Base-by-base conservation (phyloP, 1,140 invertebrate species). In the Eueides isabella region DNA sequence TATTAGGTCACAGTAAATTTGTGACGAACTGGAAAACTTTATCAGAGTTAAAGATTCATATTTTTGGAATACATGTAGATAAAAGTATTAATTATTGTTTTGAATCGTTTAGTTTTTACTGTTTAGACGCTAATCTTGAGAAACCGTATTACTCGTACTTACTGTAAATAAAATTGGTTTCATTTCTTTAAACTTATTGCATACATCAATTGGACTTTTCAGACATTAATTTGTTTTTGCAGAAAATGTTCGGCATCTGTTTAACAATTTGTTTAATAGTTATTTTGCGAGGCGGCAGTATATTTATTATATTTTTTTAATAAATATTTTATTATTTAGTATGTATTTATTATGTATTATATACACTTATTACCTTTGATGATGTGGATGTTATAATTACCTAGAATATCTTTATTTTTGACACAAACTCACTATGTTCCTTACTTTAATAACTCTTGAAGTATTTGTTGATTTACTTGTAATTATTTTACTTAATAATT, bases 31-130 rank as follows among this genome's bases (percentile, higher is more conserved):
- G 66, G 66, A 29, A 55, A 68, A 68, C 29, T 68, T 68, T 41
- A 71, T 71, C 61, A 41, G 29, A 63, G 61, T 71, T 71, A 71
- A 33, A 70, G 68, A 70, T 70, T 70, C 55, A 70, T 71, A 71
- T 71, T 71, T 71, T 71, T 71, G 61, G 61, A 71, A 38, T 71
- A 29, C 61, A 71, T 71, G 61, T 63, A 63, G 26, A 71, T 61
- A 19, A 31, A 65, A 65, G 11, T 26, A 9, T 48, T 23, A 12
- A 55, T 55, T 55, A 55, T 23, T 55, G 11, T 26, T 55, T 55
- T 55, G 23, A 55, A 12, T 26, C 2, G 26, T 55, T 26, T 55
- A 55, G 23, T 55, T 55, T 26, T 55, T 55, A 26, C 26, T 12
- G 12, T 55, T 55, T 55, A 55, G 23, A 55, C 19, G 23, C 19